These are phyloP conservation scores for Tachystola acroxantha DNA, from an alignment of 2,888 invertebrate genomes.

Conservation along the genomic window DNA sequence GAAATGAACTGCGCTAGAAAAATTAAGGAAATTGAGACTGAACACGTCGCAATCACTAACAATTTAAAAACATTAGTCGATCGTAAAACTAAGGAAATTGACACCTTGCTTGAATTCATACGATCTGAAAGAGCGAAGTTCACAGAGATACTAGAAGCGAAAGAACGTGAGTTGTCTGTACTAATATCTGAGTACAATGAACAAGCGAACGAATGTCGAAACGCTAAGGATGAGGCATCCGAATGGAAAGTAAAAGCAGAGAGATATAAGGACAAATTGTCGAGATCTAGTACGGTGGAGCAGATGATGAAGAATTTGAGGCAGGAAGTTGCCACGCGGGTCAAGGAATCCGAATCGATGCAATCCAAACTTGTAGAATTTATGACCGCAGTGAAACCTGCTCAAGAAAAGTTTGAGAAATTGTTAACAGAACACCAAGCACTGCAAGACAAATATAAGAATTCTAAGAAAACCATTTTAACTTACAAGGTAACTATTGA, in stretches of 20 bases:
- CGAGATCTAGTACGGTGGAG: constrained; percentile 51
- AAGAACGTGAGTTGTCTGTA: constrained; percentile 69
- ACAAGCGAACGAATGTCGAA: constrained; percentile 51
- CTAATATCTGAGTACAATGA: constrained; percentile 65
- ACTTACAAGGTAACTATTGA: constrained; percentile 83
- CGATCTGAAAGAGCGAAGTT: constrained; percentile 69
- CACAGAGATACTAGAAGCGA: constrained; percentile 67
- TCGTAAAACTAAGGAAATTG: constrained; percentile 74
- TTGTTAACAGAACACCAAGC: constrained; percentile 60
- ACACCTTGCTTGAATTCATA: constrained; percentile 70
- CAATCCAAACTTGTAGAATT: constrained; percentile 60
- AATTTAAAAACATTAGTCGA: constrained; percentile 70
- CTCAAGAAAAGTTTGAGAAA: constrained; percentile 45
- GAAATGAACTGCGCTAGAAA: constrained; percentile 74
- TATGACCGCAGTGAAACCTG: constrained; percentile 54
- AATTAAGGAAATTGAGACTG: constrained; percentile 70
- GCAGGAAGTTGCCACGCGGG: constrained; percentile 38
- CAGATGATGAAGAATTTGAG: constrained; percentile 62
- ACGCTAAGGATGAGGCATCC: constrained; percentile 43
- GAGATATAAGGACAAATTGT: constrained; percentile 55
- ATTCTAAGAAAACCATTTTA: constrained; percentile 79
- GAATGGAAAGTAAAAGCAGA: constrained; percentile 59
- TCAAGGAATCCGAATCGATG: constrained; percentile 53
- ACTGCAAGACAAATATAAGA: constrained; percentile 79
- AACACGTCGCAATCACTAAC: constrained; percentile 57